Conservation (phyloP, 2,113 vertebrate genomes). For the Megaceryle maxima region DNA sequence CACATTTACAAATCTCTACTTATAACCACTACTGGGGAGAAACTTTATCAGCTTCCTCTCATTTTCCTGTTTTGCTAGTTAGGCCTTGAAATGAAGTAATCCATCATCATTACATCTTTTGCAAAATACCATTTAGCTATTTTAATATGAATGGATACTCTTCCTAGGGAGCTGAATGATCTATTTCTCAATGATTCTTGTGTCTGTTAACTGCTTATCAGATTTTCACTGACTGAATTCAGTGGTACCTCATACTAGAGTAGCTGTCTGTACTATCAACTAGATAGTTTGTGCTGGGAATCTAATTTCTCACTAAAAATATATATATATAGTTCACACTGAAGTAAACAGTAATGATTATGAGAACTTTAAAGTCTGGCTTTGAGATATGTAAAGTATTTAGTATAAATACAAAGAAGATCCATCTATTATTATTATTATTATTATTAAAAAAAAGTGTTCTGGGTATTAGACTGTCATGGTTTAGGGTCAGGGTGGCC, state of each 20-base stretch:
- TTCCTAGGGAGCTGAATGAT: neutral
- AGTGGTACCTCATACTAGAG: neutral
- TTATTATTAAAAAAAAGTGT: neutral
- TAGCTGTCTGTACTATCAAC: neutral
- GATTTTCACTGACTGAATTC: neutral
- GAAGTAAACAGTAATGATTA: neutral
- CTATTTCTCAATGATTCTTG: neutral
- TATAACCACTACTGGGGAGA: neutral
- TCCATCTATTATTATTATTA: too few species aligned
- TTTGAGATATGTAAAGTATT: neutral
- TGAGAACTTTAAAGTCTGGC: neutral
- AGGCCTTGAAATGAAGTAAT: neutral
- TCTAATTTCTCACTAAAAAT: neutral
- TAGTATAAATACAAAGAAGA: neutral
- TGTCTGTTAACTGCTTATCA: neutral
- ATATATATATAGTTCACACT: neutral
- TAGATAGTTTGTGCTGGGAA: neutral
- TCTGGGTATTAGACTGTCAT: too few species aligned
- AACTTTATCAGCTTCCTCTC: neutral
- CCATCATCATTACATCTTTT: neutral
- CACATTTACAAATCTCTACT: neutral
- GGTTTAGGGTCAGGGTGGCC: too few species aligned
- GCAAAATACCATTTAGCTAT: neutral
- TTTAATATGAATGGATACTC: neutral
- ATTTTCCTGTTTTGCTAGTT: neutral